phyloP scores from a whole-genome alignment of 2,113 vertebrate genomes.

The Gallinago paraguaiae region DNA sequence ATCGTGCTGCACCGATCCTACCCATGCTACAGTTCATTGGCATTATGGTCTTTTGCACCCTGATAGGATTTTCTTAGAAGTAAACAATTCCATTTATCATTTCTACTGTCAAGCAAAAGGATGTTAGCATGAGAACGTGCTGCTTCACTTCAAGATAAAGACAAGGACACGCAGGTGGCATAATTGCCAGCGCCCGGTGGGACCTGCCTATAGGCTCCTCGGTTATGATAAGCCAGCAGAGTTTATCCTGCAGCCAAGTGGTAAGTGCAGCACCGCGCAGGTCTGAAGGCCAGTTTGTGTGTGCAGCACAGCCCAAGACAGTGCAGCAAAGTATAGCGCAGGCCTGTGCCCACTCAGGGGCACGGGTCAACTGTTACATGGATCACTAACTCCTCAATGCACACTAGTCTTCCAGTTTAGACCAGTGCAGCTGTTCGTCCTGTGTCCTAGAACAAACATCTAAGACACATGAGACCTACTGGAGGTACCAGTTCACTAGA shows the following conservation, averaged over 20 bases:
- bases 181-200: background rate
- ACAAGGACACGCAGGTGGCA: background rate
- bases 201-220: background rate
- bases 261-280: background rate
- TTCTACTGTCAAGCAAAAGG: background rate
- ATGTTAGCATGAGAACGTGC: background rate
- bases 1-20: background rate
- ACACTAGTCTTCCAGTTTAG: background rate
- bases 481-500: background rate
- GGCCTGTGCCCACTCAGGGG: background rate
- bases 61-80: background rate
- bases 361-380: background rate
- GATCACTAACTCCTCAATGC: background rate
- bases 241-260: background rate
- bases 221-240: background rate
- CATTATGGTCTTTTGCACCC: background rate
- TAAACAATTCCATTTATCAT: background rate
- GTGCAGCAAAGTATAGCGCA: background rate
- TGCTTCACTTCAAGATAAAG: constrained; percentile 3
- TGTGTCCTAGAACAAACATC: background rate
- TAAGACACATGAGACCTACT: background rate
- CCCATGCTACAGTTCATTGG: background rate
- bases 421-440: background rate
- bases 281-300: background rate
- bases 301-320: background rate